Evolutionary conservation across 2,113 vertebrate species (phyloP).

Genomic region (Scophthalmus maximus): DNA sequence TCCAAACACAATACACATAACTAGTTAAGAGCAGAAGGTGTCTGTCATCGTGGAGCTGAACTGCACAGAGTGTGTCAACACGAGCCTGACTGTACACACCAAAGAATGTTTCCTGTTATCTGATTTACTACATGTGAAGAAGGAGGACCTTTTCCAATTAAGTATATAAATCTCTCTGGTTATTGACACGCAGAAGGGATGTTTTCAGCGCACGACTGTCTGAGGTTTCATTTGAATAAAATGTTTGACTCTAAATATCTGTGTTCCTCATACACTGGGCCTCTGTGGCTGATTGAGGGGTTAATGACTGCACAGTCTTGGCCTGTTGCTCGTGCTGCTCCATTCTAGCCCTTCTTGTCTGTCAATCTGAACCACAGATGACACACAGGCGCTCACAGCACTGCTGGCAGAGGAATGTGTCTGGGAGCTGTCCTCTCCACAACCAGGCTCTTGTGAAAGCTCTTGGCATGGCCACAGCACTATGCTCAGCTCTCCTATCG

Average conservation of each 20-base stretch:
- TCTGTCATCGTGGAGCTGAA: conserved; percentile 51
- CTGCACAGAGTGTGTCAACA: conserved; percentile 28
- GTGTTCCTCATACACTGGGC: conserved; percentile 59
- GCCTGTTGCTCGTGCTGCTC: conserved; percentile 41
- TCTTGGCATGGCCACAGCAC: conserved; percentile 62
- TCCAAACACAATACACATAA: conserved; percentile 32
- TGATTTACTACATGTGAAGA: conserved; percentile 27
- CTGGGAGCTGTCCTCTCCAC: conserved; percentile 57
- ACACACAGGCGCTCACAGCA: conserved; percentile 45
- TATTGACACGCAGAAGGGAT: conserved; percentile 25
- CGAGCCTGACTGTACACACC: conserved; percentile 20
- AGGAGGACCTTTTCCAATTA: conserved; percentile 35
- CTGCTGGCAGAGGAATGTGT: conserved; percentile 67
- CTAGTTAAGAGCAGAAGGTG: conserved; percentile 54
- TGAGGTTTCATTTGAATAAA: too few relatives aligned
- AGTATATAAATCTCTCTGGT: conserved; percentile 14
- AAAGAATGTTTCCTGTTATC: conserved; percentile 22
- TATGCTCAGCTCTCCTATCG: conserved; percentile 45
- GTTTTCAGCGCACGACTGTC: conserved; percentile 7
- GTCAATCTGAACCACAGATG: conserved; percentile 60
- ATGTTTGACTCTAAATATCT: too few relatives aligned
- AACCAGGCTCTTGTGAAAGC: conserved; percentile 70
- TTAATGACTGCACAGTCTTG: conserved; percentile 64
- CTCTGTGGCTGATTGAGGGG: conserved; percentile 68
- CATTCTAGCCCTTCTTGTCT: conserved; percentile 47